Evolutionary conservation across 2,113 vertebrate genomes (phyloP).

Genomic region (Alexandromys fortis): DNA sequence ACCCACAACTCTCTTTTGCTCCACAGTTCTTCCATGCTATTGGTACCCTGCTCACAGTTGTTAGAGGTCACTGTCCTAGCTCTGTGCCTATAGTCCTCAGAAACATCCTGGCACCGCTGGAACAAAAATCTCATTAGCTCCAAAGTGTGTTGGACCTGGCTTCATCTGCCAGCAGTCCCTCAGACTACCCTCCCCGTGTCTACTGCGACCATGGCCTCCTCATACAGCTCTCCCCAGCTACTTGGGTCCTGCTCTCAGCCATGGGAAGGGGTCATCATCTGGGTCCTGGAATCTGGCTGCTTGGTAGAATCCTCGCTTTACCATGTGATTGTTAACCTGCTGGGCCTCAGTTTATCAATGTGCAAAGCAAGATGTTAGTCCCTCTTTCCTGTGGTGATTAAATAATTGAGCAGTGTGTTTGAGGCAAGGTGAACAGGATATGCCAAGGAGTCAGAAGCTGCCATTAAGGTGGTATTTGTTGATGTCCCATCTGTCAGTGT

Average conservation of each 20-base stretch:
- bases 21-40: background rate
- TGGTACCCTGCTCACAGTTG: background rate
- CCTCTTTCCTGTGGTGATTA: background rate
- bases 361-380: background rate
- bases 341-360: background rate
- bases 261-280: background rate
- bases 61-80: background rate
- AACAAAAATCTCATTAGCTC: background rate
- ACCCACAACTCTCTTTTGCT: background rate
- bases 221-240: background rate
- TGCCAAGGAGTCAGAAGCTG: background rate
- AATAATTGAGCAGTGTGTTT: background rate
- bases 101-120: background rate
- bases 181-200: background rate
- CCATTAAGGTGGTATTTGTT: background rate
- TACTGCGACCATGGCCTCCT: background rate
- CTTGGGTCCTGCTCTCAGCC: background rate
- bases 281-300: background rate
- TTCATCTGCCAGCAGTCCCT: background rate
- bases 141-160: background rate
- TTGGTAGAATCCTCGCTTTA: background rate
- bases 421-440: background rate
- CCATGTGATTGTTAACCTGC: background rate
- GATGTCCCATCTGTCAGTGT: background rate
- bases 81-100: background rate